These are phyloP conservation scores for Psylliodes chrysocephalus DNA, from an alignment of 2,888 invertebrate species.

Conservation along the genomic window DNA sequence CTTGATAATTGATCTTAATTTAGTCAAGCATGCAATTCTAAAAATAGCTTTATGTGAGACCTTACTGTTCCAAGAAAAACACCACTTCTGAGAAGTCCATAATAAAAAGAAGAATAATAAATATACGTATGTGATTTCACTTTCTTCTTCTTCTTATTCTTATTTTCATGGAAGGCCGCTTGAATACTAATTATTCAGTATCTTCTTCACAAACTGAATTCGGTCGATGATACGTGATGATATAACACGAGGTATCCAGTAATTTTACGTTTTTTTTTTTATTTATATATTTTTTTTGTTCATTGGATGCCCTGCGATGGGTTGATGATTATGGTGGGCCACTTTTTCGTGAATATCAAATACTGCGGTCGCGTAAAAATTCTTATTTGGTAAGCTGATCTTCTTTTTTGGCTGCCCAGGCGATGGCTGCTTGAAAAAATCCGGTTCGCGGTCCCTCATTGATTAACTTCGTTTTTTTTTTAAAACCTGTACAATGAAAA, in stretches of 20 bases:
- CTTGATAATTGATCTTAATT: background rate
- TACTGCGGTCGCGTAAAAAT: background rate
- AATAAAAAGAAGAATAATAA: constrained; percentile 6
- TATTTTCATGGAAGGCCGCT: background rate
- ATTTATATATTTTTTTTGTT: background rate
- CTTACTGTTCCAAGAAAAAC: constrained; percentile 20
- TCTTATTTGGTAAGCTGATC: background rate
- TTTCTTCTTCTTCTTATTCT: background rate
- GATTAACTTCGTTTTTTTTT: background rate
- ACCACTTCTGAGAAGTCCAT: constrained; percentile 14
- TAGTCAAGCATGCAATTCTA: background rate
- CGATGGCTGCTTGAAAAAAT: background rate
- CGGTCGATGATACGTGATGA: background rate
- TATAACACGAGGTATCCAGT: background rate
- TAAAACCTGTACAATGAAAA: background rate
- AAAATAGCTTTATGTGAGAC: constrained; percentile 9
- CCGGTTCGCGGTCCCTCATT: background rate
- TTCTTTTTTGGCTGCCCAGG: background rate
- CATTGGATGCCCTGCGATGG: background rate
- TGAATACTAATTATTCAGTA: background rate
- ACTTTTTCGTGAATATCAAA: background rate
- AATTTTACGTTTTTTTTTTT: background rate
- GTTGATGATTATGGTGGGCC: background rate
- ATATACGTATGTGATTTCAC: background rate
- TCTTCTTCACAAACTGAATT: background rate